These are phyloP conservation scores for Porites rus DNA, from an alignment of 92 coral and sea anemone species.

Conservation along the genomic window DNA sequence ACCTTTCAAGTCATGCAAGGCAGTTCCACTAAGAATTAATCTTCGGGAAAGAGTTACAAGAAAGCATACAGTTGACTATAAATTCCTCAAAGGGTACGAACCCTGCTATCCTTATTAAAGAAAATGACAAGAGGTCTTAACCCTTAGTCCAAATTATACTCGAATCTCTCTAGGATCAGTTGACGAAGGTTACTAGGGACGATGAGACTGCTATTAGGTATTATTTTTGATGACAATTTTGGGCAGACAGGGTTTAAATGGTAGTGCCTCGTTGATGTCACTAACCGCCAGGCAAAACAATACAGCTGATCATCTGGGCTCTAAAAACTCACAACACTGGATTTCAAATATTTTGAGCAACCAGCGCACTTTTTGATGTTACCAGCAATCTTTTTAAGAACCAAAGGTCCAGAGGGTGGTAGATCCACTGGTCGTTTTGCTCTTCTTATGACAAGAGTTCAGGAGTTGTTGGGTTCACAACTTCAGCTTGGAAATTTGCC, in stretches of 20 bases:
- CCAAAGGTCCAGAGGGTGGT: slow-evolving; percentile 45
- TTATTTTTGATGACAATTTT: slow-evolving; percentile 29
- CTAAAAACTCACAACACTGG: slow-evolving; percentile 32
- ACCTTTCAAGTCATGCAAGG: no score
- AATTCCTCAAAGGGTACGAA: no score
- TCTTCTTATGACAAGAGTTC: slow-evolving; percentile 29
- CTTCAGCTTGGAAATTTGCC: slow-evolving; percentile 35
- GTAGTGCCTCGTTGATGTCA: slow-evolving; percentile 16
- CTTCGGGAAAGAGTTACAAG: no score
- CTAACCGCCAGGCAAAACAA: slow-evolving; percentile 46
- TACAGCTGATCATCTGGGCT: slow-evolving; percentile 43
- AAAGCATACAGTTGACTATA: no score
- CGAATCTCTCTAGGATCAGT: slow-evolving; percentile 28
- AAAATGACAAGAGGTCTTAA: no score
- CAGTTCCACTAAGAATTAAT: no score
- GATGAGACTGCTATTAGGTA: slow-evolving; percentile 40
- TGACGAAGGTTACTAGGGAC: slow-evolving; percentile 43
- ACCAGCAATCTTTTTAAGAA: slow-evolving; percentile 27
- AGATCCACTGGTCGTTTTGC: slow-evolving; percentile 38
- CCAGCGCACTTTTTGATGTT: slow-evolving; percentile 53
- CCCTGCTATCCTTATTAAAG: no score
- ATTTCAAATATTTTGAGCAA: slow-evolving; percentile 29
- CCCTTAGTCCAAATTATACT: no score
- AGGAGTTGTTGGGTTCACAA: slow-evolving; percentile 47
- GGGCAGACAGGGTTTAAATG: slow-evolving; percentile 44